phyloP scores from a whole-genome alignment of 1,140 invertebrate genomes.

The Platorchestia sp. region DNA sequence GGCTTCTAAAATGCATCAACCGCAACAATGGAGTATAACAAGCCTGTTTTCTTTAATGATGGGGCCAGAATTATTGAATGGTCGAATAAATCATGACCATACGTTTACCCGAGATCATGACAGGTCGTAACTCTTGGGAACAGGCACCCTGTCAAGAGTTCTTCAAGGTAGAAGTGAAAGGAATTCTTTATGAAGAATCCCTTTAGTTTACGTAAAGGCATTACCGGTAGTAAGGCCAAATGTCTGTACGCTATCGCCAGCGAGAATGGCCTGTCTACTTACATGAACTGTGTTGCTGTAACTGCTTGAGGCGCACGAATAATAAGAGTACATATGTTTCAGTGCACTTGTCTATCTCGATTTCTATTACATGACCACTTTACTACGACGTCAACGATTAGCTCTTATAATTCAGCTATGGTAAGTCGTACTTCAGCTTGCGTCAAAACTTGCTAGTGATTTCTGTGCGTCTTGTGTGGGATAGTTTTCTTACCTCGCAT shows the following conservation, averaged over 20 bases:
- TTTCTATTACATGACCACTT: neutral
- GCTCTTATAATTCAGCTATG: neutral
- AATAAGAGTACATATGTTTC: neutral
- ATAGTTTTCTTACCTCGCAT: neutral
- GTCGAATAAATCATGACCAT: neutral
- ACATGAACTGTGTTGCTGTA: neutral
- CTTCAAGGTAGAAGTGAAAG: neutral
- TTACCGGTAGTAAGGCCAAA: neutral
- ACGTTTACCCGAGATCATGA: neutral
- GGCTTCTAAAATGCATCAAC: neutral
- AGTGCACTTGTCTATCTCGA: neutral
- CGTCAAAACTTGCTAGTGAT: neutral
- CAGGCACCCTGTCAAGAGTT: neutral
- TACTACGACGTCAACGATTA: neutral
- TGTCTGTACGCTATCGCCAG: neutral
- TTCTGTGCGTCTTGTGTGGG: neutral
- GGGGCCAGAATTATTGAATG: neutral
- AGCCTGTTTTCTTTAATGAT: neutral
- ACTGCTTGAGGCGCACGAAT: neutral
- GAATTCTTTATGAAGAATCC: neutral
- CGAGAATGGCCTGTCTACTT: neutral
- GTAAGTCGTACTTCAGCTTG: neutral
- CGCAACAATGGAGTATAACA: neutral
- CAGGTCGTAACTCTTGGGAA: neutral
- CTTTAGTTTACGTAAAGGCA: neutral